These are phyloP conservation scores for Erebia aethiops DNA, from an alignment of 2,888 invertebrate species.

Conservation along the genomic window DNA sequence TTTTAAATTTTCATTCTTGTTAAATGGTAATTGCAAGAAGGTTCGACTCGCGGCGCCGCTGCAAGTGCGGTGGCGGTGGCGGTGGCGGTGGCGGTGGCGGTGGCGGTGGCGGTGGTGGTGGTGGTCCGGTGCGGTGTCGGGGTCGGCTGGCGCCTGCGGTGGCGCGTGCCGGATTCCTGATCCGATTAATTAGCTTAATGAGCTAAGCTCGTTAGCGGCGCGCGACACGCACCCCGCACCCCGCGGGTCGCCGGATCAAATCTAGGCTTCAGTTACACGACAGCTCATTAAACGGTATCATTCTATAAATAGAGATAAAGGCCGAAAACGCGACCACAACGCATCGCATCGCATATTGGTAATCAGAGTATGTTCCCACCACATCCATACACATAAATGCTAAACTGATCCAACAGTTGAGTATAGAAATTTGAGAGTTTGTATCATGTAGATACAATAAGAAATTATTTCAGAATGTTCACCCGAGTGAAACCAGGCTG, in stretches of 20 bases:
- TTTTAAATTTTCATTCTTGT: not conserved
- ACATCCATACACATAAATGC: too few species aligned
- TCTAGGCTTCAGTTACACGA: conserved; percentile 15
- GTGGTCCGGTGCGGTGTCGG: not conserved
- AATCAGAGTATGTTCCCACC: too few species aligned
- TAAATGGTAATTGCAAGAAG: not conserved
- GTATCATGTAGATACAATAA: too few species aligned
- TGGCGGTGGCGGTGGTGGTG: not conserved
- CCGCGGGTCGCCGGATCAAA: conserved; percentile 6
- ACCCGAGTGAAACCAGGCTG: too few species aligned
- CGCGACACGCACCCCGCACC: conserved; percentile 25
- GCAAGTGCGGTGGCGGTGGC: not conserved
- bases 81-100: not conserved
- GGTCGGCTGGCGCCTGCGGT: not conserved
- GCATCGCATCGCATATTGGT: too few species aligned
- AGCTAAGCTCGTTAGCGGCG: conserved; percentile 46
- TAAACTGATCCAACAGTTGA: too few species aligned
- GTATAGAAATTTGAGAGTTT: too few species aligned
- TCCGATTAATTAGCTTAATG: conserved; percentile 57
- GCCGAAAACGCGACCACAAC: not conserved
- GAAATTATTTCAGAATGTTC: too few species aligned
- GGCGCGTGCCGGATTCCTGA: conserved; percentile 36
- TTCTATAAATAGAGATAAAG: not conserved
- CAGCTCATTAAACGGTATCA: conserved; percentile 5
- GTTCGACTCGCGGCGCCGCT: not conserved